These are phyloP conservation scores for Labeo catla DNA, from an alignment of 2,113 vertebrate genomes.

Conservation along the genomic window DNA sequence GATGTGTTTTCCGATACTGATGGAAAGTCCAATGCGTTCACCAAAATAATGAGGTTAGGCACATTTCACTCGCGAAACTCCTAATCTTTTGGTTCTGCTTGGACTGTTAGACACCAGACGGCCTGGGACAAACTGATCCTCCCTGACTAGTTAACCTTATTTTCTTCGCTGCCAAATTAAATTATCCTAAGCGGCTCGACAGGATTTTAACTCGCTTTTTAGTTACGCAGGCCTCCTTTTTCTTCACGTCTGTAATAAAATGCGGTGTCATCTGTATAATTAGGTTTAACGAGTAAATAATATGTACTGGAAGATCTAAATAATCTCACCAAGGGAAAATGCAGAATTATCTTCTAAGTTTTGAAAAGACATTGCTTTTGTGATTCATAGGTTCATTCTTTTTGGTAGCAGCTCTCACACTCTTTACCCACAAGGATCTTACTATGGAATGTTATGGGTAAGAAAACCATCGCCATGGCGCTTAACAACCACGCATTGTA, in stretches of 20 bases:
- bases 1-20: conserved; percentile 64
- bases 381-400: not conserved
- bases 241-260: not conserved
- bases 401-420: not conserved
- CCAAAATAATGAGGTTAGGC: not conserved
- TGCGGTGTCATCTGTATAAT: not conserved
- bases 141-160: conserved; percentile 61
- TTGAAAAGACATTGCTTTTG: not conserved
- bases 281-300: not conserved
- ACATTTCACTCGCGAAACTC: not conserved
- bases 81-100: not conserved
- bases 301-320: not conserved
- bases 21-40: conserved; percentile 53
- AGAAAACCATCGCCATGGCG: conserved; percentile 12
- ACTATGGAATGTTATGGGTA: conserved; percentile 23
- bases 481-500: conserved; percentile 21
- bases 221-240: not conserved
- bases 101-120: conserved; percentile 34
- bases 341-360: not conserved
- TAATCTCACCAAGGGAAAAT: not conserved
- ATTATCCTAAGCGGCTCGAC: conserved; percentile 58
- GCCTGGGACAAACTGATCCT: conserved; percentile 63
- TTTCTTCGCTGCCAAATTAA: conserved; percentile 63
- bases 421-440: not conserved
- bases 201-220: conserved; percentile 61